These are phyloP conservation scores for Stichodactyla helianthus DNA, from an alignment of 64 coral and sea anemone genomes.

Conservation along the genomic window DNA sequence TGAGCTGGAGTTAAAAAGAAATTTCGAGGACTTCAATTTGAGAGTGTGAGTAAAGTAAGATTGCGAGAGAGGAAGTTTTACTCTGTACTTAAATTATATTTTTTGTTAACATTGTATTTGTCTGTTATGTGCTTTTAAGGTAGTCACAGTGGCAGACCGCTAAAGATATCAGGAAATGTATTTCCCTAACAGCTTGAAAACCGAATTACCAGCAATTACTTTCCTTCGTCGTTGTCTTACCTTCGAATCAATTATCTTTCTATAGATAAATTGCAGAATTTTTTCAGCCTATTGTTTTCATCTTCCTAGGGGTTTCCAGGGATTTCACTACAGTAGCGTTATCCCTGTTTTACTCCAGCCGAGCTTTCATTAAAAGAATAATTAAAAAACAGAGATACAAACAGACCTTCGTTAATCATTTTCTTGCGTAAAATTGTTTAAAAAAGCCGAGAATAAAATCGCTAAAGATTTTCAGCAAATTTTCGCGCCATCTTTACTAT, in stretches of 20 bases:
- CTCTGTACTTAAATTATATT: neutral
- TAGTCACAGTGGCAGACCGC: neutral
- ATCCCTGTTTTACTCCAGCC: neutral
- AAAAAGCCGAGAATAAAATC: neutral
- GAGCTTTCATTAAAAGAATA: neutral
- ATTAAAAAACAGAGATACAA: neutral
- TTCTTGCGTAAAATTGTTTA: neutral
- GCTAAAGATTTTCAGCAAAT: neutral
- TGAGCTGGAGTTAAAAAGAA: neutral
- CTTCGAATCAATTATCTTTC: neutral
- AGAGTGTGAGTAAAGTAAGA: neutral
- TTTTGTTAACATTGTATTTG: neutral
- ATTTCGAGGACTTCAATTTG: neutral
- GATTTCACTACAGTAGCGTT: neutral
- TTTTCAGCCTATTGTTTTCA: neutral
- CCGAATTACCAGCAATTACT: neutral
- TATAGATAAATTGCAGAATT: neutral
- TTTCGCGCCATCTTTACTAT: neutral
- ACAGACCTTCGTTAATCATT: neutral
- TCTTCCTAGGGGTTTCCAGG: neutral
- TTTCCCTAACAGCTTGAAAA: neutral
- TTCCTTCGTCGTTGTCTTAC: neutral
- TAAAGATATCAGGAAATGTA: neutral
- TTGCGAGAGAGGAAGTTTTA: neutral
- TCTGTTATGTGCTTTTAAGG: neutral